Conservation (phyloP, 1,140 invertebrate species). For the Mamestra configurata region DNA sequence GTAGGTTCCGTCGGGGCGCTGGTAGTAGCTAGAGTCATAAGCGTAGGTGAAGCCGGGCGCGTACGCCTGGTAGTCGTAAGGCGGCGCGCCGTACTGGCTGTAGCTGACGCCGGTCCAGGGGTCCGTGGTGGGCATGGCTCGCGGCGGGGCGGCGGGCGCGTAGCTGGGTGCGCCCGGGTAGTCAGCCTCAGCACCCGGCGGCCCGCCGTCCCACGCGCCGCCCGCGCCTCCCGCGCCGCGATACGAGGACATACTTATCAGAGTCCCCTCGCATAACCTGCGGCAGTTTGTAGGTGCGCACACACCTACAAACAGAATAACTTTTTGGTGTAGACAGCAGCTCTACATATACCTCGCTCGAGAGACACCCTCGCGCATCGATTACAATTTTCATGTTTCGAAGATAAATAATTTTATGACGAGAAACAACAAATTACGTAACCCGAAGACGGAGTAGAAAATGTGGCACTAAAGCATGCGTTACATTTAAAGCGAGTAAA, state of each 20-base stretch:
- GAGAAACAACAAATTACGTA: constrained; percentile 86
- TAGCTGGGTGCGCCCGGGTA: constrained; percentile 67
- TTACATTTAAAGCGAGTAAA: constrained; percentile 66
- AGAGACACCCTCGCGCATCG: constrained; percentile 71
- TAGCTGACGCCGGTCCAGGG: constrained; percentile 86
- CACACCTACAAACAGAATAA: constrained; percentile 89
- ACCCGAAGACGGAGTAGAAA: constrained; percentile 71
- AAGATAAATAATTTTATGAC: constrained; percentile 77
- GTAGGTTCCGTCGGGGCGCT: constrained; percentile 68
- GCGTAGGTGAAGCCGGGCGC: constrained; percentile 72
- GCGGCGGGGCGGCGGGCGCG: constrained; percentile 70
- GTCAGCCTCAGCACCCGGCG: constrained; percentile 83
- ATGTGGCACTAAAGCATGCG: constrained; percentile 69
- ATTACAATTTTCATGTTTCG: constrained; percentile 70
- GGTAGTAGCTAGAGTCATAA: constrained; percentile 80
- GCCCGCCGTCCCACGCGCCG: constrained; percentile 85
- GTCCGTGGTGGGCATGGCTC: constrained; percentile 79
- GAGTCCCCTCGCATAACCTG: constrained; percentile 86
- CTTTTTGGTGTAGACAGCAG: constrained; percentile 88
- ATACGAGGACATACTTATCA: constrained; percentile 85
- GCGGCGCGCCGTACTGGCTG: constrained; percentile 76
- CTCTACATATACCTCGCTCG: constrained; percentile 75
- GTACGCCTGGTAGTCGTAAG: constrained; percentile 80
- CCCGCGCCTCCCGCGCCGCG: constrained; percentile 74
- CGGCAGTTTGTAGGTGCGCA: constrained; percentile 88